Conservation (phyloP, 2,113 vertebrate genomes). For the Pseudorectes ferrugineus region DNA sequence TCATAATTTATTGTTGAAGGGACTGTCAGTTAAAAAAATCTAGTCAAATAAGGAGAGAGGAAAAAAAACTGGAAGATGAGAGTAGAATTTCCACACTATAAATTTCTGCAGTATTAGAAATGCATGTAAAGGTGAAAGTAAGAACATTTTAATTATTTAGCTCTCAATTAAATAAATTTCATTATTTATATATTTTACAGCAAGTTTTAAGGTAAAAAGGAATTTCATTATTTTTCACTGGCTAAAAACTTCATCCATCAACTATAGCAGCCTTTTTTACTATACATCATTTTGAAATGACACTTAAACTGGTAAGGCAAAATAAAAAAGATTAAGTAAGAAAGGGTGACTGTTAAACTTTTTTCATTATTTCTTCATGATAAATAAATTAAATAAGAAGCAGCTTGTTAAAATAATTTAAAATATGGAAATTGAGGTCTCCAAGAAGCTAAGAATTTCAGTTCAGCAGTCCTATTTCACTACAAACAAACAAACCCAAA, state of each 20-base stretch:
- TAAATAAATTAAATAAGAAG: not conserved
- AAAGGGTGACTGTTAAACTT: not conserved
- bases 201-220: not conserved
- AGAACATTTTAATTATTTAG: conserved; percentile 47
- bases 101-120: not conserved
- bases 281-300: not conserved
- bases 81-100: not conserved
- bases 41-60: not conserved
- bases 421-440: not conserved
- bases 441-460: not conserved
- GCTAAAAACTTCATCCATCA: not conserved
- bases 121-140: conserved; percentile 1
- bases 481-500: not conserved
- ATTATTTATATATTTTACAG: conserved; percentile 44
- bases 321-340: not conserved
- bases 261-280: not conserved
- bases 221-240: not conserved
- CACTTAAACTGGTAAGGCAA: not conserved
- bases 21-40: not conserved
- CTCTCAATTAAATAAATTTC: conserved; percentile 50
- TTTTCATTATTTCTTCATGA: not conserved
- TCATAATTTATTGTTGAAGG: conserved; percentile 51
- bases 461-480: not conserved
- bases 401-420: not conserved
- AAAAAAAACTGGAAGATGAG: not conserved